A percentile compares a stretch with the other conserved stretches of the same genome.
These are phyloP conservation scores for Ellobium chinense DNA, from an alignment of 2,888 invertebrate genomes.

Conservation along the genomic window DNA sequence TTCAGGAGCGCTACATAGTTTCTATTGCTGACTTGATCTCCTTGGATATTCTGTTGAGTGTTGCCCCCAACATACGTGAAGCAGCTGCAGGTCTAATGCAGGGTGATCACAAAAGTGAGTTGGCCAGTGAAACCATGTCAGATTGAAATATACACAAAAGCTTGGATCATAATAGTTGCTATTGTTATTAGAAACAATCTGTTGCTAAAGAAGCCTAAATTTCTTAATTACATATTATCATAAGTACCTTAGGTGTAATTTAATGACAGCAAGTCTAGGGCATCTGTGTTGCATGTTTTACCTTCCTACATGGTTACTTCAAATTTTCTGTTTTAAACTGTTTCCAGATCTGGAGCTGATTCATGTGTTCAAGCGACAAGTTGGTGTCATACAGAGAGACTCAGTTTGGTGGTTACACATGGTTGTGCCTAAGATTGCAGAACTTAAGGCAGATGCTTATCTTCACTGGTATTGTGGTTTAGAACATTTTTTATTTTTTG, in stretches of 20 bases:
- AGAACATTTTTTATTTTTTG: neutral
- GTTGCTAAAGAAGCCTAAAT: too few relatives aligned
- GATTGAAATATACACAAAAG: too few relatives aligned
- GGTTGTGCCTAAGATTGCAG: slow-evolving; percentile 87
- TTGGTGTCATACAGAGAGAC: slow-evolving; percentile 87
- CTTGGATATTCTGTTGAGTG: slow-evolving; percentile 90
- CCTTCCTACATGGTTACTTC: too few relatives aligned
- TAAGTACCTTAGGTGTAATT: too few relatives aligned
- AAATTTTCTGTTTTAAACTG: neutral
- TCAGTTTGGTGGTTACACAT: slow-evolving; percentile 93
- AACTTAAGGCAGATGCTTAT: slow-evolving; percentile 86
- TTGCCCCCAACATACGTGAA: slow-evolving; percentile 84
- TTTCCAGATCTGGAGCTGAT: slow-evolving; percentile 75
- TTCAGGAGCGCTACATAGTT: slow-evolving; percentile 88
- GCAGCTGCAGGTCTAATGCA: slow-evolving; percentile 79
- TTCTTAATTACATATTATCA: too few relatives aligned
- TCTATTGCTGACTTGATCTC: slow-evolving; percentile 91
- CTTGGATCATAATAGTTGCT: too few relatives aligned
- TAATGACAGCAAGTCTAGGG: too few relatives aligned
- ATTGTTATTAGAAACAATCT: too few relatives aligned
- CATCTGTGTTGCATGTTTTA: too few relatives aligned
- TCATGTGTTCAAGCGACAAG: slow-evolving; percentile 80
- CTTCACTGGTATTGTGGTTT: slow-evolving; percentile 74
- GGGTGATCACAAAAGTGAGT: slow-evolving; percentile 78
- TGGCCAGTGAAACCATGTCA: neutral